Base-by-base conservation (phyloP, 1,140 invertebrate genomes). In the Papilio glaucus region DNA sequence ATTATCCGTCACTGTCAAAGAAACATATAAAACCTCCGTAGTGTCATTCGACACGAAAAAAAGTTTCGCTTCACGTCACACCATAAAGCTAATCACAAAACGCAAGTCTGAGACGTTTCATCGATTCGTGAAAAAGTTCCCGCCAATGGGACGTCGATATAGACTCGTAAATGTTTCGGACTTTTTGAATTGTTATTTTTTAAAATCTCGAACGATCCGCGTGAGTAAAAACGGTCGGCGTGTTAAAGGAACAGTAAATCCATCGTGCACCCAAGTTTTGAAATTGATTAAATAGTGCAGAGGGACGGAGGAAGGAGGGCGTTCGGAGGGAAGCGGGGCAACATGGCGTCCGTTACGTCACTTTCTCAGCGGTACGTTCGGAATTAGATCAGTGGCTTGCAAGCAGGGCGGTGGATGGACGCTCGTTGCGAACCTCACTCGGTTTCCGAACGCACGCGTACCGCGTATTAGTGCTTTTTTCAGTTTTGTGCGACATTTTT, bases 311-410 rank as follows among this genome's bases (percentile, higher is more conserved):
- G 78, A 80, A 85, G 87, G 85, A 81, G 85, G 84, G 85, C 75
- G 49, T 24, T 21, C 49, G 72, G 80, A 72, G 81, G 78, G 75
- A 77, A 75, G 81, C 41, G 85, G 79, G 81, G 77, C 82, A 90
- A 87, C 38, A 90, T 90, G 90, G 90, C 87, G 74, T 78, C 71
- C 72, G 80, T 92, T 92, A 90, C 88, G 87, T 92, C 90, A 92
- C 86, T 87, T 87, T 87, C 84, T 81, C 80, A 85, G 83, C 76
- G 79, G 82, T 85, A 85, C 88, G 82, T 83, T 86, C 80, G 78
- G 83, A 92, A 90, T 89, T 91, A 89, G 90, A 89, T 88, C 90
- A 92, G 90, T 92, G 77, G 82, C 82, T 77, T 83, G 72, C 76
- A 78, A 72, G 82, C 83, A 69, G 60, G 74, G 79, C 63, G 77